Conservation (phyloP, 2,113 vertebrate species). For the Oophaga pumilio region DNA sequence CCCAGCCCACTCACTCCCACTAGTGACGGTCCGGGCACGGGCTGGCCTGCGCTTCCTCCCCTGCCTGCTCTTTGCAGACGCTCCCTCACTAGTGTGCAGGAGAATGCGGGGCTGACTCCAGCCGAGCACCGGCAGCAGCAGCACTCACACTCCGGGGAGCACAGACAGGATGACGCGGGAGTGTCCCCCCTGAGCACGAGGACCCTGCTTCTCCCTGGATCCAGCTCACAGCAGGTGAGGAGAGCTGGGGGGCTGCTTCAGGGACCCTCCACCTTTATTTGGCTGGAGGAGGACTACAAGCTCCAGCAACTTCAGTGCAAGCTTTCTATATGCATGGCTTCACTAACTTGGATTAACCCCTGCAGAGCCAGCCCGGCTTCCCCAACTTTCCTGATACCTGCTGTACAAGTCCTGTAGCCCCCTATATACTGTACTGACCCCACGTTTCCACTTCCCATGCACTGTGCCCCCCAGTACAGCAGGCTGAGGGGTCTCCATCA, state of each 20-base stretch:
- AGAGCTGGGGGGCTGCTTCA: background rate
- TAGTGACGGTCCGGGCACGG: slow-evolving; percentile 7
- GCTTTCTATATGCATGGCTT: background rate
- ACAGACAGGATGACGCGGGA: background rate
- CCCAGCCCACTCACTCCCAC: background rate
- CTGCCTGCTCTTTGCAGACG: slow-evolving; percentile 23
- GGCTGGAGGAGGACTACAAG: background rate
- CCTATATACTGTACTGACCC: background rate
- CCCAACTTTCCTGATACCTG: background rate
- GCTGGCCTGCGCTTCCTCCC: background rate
- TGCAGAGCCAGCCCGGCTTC: background rate
- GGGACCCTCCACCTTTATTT: background rate
- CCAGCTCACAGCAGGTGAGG: background rate
- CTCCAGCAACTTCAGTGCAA: background rate
- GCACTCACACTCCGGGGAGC: background rate
- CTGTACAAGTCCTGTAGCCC: too few relatives aligned
- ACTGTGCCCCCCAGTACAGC: background rate
- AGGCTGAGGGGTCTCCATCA: too few relatives aligned
- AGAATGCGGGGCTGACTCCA: slow-evolving; percentile 4
- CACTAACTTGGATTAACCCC: background rate
- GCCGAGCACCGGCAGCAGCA: background rate
- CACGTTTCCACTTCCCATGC: background rate
- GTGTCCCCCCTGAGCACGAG: background rate
- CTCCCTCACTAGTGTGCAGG: slow-evolving; percentile 1
- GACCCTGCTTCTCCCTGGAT: background rate